Conservation (phyloP, 2,797 vertebrate species). For the Choloepus didactylus region DNA sequence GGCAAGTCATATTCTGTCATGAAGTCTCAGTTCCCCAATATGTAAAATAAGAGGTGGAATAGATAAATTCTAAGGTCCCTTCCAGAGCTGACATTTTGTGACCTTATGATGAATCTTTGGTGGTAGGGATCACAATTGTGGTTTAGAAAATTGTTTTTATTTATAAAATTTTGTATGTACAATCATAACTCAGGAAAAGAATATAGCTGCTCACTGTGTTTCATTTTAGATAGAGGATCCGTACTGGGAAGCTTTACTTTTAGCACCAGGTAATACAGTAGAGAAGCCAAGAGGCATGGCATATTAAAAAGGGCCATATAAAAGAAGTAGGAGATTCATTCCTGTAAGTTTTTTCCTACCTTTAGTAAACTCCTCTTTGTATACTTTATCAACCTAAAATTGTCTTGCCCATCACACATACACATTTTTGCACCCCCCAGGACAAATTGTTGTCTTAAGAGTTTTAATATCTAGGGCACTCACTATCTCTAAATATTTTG, state of each 20-base stretch:
- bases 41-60: background rate
- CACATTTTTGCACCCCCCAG: background rate
- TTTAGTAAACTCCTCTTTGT: background rate
- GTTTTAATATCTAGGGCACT: background rate
- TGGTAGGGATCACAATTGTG: background rate
- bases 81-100: background rate
- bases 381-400: background rate
- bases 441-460: background rate
- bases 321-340: background rate
- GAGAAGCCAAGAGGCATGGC: background rate
- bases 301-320: background rate
- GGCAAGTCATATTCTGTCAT: background rate
- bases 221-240: background rate
- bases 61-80: background rate
- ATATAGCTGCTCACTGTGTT: background rate
- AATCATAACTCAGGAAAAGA: constrained; percentile 24
- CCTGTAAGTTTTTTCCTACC: background rate
- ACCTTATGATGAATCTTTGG: background rate
- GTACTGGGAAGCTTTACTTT: background rate
- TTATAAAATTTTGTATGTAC: background rate
- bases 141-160: background rate
- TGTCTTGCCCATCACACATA: background rate
- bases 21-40: background rate
- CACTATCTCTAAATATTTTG: background rate
- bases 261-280: background rate